Conservation (phyloP, 2,113 vertebrate genomes). For the Bubalus kerabau region DNA sequence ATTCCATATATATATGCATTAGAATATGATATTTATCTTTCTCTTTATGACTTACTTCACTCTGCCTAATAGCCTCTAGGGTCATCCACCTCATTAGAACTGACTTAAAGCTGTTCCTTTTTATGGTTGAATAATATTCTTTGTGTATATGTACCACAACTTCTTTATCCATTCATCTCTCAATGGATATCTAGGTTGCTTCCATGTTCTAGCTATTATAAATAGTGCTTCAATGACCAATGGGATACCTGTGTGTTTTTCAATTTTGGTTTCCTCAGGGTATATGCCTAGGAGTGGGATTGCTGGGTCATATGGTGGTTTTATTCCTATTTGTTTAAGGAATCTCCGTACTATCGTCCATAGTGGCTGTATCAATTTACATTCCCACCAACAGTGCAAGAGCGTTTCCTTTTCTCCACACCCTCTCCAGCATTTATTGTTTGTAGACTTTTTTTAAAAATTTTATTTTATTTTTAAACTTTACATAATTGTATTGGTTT, state of each 20-base stretch:
- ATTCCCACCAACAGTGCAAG: not conserved
- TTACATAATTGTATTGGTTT: no score
- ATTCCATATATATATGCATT: not conserved
- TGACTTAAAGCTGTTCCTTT: not conserved
- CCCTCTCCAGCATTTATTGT: not conserved
- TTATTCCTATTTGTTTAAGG: not conserved
- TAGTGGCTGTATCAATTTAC: not conserved
- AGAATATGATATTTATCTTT: not conserved
- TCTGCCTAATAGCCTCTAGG: not conserved
- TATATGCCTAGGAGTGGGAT: not conserved
- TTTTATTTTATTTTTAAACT: no score
- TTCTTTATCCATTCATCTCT: not conserved
- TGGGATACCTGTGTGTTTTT: not conserved
- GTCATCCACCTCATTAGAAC: not conserved
- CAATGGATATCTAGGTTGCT: not conserved
- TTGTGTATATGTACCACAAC: not conserved
- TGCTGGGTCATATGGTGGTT: not conserved
- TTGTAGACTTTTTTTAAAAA: not conserved
- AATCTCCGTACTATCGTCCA: accelerated
- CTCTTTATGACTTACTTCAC: not conserved
- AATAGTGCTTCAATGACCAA: not conserved
- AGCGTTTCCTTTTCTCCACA: not conserved
- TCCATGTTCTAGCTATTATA: not conserved
- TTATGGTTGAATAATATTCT: not conserved
- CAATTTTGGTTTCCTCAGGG: not conserved